A percentile compares a stretch with the other conserved stretches of the same genome.
Evolutionary conservation across 2,888 invertebrate species (phyloP).

Genomic region (Drosophila histrio): DNA sequence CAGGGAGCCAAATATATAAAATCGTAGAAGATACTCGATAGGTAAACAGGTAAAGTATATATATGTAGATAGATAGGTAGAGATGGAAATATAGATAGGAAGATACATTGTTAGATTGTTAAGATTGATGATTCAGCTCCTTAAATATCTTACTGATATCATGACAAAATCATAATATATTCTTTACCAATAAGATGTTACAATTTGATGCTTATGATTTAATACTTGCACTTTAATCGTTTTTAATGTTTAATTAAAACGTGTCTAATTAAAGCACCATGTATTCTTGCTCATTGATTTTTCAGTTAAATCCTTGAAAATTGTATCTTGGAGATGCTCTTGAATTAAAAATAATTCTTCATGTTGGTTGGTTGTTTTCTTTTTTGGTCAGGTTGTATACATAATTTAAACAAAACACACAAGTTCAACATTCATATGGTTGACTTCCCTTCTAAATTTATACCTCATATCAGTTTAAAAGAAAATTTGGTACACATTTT

Average conservation of each 20-base stretch:
- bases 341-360: not conserved
- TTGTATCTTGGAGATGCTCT: not conserved
- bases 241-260: too few species aligned
- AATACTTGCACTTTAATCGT: too few species aligned
- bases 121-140: too few species aligned
- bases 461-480: slow-evolving; percentile 3
- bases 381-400: not conserved
- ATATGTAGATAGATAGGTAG: not conserved
- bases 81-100: not conserved
- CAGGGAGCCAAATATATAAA: not conserved
- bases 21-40: not conserved
- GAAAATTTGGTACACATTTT: slow-evolving; percentile 3
- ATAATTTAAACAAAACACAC: slow-evolving; percentile 21
- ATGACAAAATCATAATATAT: too few species aligned
- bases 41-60: not conserved
- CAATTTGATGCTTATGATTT: too few species aligned
- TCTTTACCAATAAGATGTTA: too few species aligned
- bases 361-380: not conserved
- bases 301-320: too few species aligned
- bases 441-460: not conserved
- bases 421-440: slow-evolving; percentile 4
- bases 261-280: too few species aligned
- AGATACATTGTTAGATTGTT: too few species aligned
- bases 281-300: not conserved
- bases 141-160: too few species aligned